Percentiles rank a stretch among this genome's conserved stretches.
phyloP scores from a whole-genome alignment of 2,113 vertebrate species.

The Pyxicephalus adspersus region DNA sequence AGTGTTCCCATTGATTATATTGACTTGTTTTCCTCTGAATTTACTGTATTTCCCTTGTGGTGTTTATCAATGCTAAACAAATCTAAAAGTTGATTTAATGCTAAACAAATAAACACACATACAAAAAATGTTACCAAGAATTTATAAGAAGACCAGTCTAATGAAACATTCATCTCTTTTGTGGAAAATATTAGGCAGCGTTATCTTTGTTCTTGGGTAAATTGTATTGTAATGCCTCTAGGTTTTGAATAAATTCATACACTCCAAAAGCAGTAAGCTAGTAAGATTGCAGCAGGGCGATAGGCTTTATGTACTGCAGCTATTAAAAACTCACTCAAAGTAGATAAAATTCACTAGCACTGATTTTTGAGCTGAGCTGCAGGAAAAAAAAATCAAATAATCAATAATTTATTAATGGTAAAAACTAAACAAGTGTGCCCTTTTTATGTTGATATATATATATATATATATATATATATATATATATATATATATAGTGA shows the following conservation, averaged over 20 bases:
- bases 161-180: not conserved
- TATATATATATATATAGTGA: no score
- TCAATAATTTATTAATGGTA: no score
- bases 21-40: not conserved
- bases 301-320: not conserved
- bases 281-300: not conserved
- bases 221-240: not conserved
- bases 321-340: no score
- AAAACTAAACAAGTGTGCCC: no score
- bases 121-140: not conserved
- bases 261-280: not conserved
- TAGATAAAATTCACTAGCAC: no score
- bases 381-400: no score
- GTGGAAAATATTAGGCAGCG: not conserved
- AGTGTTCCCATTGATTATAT: not conserved
- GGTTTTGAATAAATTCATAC: not conserved
- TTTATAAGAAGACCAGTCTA: not conserved
- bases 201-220: slow-evolving; percentile 1
- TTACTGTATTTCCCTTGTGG: not conserved
- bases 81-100: not conserved
- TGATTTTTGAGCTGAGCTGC: no score
- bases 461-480: no score
- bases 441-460: no score
- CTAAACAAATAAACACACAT: not conserved
- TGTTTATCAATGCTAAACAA: not conserved